Conservation (phyloP, 2,113 vertebrate genomes). For the Anoura caudifer region DNA sequence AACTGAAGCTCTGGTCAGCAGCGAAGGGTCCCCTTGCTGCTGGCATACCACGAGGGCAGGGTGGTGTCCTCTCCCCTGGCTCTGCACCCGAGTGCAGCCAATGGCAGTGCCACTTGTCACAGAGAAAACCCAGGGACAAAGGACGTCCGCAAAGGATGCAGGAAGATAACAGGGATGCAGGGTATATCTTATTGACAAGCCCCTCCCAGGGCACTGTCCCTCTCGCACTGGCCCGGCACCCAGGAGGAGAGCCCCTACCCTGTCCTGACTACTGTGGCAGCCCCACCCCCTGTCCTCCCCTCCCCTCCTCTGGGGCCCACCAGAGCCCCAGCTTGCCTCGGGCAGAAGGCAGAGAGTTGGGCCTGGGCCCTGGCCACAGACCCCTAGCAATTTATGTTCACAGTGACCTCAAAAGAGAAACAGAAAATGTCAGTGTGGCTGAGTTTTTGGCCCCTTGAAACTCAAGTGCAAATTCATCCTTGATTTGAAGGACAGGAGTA, state of each 20-base stretch:
- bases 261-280: rapidly evolving
- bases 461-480: background rate
- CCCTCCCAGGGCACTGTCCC: background rate
- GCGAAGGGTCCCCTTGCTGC: too few relatives aligned
- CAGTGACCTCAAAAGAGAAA: background rate
- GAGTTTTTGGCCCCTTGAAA: background rate
- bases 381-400: background rate
- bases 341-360: background rate
- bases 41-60: too few relatives aligned
- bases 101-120: background rate
- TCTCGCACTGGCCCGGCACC: background rate
- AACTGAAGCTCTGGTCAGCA: background rate
- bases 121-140: background rate
- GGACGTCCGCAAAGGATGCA: background rate
- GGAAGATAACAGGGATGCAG: background rate
- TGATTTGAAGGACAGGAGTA: background rate
- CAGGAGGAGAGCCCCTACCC: rapidly evolving
- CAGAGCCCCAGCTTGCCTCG: background rate
- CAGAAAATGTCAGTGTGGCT: background rate
- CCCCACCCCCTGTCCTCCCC: too few relatives aligned
- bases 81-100: background rate
- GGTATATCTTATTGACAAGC: background rate
- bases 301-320: too few relatives aligned
- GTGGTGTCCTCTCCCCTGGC: background rate
- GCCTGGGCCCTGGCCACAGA: background rate